phyloP scores from a whole-genome alignment of 2,888 invertebrate species.

The Onchidella celtica region DNA sequence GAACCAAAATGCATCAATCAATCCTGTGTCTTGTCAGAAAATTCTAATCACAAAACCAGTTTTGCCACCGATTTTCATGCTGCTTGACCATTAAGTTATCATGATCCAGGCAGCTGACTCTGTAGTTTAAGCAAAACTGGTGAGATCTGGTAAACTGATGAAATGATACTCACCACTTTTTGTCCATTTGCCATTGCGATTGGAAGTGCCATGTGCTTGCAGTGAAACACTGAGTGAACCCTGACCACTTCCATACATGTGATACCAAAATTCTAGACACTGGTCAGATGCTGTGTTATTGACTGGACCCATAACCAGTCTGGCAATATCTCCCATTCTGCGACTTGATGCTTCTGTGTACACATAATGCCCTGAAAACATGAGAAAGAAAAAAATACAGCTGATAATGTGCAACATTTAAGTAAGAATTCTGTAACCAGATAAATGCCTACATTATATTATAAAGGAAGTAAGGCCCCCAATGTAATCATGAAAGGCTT shows the following conservation, averaged over 20 bases:
- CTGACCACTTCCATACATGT: slow-evolving; percentile 70
- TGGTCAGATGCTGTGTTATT: slow-evolving; percentile 63
- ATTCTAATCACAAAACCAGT: no score
- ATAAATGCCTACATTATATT: no score
- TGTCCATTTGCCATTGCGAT: background rate
- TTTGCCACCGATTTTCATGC: no score
- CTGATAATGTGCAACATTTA: background rate
- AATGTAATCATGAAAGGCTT: no score
- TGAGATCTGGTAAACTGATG: no score
- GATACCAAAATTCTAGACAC: slow-evolving; percentile 82
- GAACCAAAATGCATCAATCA: no score
- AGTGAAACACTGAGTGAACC: slow-evolving; percentile 60
- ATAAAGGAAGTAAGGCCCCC: no score
- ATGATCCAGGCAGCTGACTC: no score
- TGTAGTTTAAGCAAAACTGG: no score
- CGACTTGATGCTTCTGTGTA: slow-evolving; percentile 73
- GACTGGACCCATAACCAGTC: slow-evolving; percentile 65
- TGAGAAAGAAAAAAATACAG: background rate
- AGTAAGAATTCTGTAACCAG: background rate
- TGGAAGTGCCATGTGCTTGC: background rate
- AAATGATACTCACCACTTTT: slow-evolving; percentile 3
- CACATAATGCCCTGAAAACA: slow-evolving; percentile 67
- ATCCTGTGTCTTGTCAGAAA: no score
- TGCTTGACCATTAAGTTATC: no score
- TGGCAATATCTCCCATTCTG: slow-evolving; percentile 69